A percentile compares a stretch with the other conserved stretches of the same genome.
Conservation (phyloP, 2,888 invertebrate species). For the Cryptophagus acutangulus region DNA sequence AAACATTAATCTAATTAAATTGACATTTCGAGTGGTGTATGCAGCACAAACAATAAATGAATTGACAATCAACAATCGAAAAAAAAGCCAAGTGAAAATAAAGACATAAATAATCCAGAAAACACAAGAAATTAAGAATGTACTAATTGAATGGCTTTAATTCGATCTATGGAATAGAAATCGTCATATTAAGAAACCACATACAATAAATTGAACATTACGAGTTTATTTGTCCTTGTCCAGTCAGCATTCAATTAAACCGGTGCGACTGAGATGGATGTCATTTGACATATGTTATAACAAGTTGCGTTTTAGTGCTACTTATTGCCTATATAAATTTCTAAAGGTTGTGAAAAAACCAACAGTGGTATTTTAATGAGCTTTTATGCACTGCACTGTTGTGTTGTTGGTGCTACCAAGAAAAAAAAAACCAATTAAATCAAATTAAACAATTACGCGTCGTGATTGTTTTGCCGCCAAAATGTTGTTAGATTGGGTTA, state of each 20-base stretch:
- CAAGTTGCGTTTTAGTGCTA: slow-evolving; percentile 32
- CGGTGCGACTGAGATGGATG: slow-evolving; percentile 7
- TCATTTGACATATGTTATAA: slow-evolving; percentile 26
- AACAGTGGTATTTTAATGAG: slow-evolving; percentile 34
- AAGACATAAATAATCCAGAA: slow-evolving; percentile 37
- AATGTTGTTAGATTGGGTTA: too few species aligned
- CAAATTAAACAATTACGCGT: too few species aligned
- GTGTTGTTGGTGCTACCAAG: too few species aligned
- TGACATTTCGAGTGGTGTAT: slow-evolving; percentile 8
- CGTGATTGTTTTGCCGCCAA: too few species aligned
- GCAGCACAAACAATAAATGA: slow-evolving; percentile 1
- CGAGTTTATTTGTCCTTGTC: slow-evolving; percentile 13
- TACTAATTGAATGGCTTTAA: slow-evolving; percentile 43
- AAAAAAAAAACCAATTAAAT: too few species aligned
- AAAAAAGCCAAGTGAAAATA: slow-evolving; percentile 29
- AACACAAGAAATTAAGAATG: slow-evolving; percentile 41
- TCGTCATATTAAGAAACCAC: slow-evolving; percentile 41
- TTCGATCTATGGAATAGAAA: slow-evolving; percentile 42
- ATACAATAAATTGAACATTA: slow-evolving; percentile 34
- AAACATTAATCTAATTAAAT: slow-evolving; percentile 19
- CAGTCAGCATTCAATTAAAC: background rate
- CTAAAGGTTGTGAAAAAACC: slow-evolving; percentile 31
- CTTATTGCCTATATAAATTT: slow-evolving; percentile 38
- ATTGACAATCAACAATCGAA: slow-evolving; percentile 4
- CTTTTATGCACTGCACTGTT: slow-evolving; percentile 25